Base-by-base conservation (phyloP, 2,113 vertebrate genomes). In the Zapornia atra region DNA sequence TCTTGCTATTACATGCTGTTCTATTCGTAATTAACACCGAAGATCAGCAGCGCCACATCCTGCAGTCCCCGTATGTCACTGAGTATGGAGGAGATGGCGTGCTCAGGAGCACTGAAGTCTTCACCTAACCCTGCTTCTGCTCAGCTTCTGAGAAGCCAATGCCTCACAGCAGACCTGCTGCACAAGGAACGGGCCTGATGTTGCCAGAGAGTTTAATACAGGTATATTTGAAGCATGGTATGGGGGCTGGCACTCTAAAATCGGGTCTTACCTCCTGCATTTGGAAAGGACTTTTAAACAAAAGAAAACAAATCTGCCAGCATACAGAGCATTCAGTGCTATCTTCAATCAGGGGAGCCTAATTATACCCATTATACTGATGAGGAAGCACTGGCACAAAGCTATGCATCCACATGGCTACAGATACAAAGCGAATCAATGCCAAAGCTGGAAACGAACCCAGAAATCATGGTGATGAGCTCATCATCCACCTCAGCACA, bases 331-430 rank as follows among this genome's bases (percentile, higher is more conserved):
- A 5, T 64, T 83, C 25, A 9, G 88, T 3, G 4, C 93, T 82
- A 88, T 93, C 90, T 92, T 91, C 88, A 81, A 88, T 86, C 94
- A 94, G 91, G 88, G 88, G 75, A 94, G 90, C 92, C 93, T 92
- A 94, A 95, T 92, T 93, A 95, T 83, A 70, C 94, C 92, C 85
- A 93, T 95, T 92, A 75, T 34, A 86, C 95, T 96, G 95, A 88
- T 92, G 95, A 94, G 86, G 94, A 95, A 86, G 94, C 90, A 84
- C 88, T 83, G 82, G 95, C 90, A 95, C 92, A 73, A 83, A 90
- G 92, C 88, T 94, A 6, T 12, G 71, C 86, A 56, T 57, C 86
- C 33, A 4, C 71, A 93, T 8, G 82, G 75, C 88, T 94, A 84
- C 82, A 90, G 93, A 88, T 53, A 93, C 92, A 80, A 88, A 95